A percentile compares a stretch with the other conserved stretches of the same genome.
Evolutionary conservation across 2,797 vertebrate species (phyloP).

Genomic region (Denticeps clupeoides): DNA sequence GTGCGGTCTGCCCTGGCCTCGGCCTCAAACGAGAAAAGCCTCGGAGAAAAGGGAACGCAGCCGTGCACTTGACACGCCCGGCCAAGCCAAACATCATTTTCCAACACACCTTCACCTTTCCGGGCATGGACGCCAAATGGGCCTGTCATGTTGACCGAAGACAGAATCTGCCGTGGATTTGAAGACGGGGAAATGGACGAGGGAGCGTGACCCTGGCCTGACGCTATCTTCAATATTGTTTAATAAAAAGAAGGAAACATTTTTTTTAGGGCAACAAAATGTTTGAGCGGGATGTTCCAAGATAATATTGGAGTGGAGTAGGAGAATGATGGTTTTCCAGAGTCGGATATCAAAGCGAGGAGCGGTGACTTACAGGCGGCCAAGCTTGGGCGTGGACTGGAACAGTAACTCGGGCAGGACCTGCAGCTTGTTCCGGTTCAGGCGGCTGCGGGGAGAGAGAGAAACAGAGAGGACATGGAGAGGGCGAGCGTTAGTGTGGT

Average conservation of each 20-base stretch:
- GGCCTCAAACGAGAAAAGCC: conserved; percentile 43
- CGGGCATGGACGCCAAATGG: too few species aligned
- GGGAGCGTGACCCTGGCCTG: conserved; percentile 14
- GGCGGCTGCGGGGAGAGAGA: conserved; percentile 61
- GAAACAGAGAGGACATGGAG: conserved; percentile 9
- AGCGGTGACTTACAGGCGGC: conserved; percentile 80
- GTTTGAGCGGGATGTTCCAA: conserved; percentile 29
- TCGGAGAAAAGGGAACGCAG: conserved; percentile 45
- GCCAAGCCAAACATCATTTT: conserved; percentile 56
- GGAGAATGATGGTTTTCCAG: conserved; percentile 15
- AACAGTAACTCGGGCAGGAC: conserved; percentile 93
- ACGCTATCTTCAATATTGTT: conserved; percentile 24
- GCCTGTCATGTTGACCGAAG: too few species aligned
- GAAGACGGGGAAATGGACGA: conserved; percentile 24
- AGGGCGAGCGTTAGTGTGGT: conserved; percentile 21
- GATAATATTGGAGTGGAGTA: conserved; percentile 32
- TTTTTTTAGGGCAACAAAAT: conserved; percentile 27
- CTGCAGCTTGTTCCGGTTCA: conserved; percentile 94
- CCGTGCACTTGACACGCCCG: background rate
- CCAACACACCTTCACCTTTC: conserved; percentile 47
- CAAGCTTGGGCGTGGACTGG: conserved; percentile 90
- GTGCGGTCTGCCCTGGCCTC: conserved; percentile 29
- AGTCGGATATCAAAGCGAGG: conserved; percentile 26
- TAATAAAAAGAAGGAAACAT: too few species aligned
- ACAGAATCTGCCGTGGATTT: too few species aligned